Conservation (phyloP, 1,140 invertebrate species). For the Gonatopus flavifemur region DNA sequence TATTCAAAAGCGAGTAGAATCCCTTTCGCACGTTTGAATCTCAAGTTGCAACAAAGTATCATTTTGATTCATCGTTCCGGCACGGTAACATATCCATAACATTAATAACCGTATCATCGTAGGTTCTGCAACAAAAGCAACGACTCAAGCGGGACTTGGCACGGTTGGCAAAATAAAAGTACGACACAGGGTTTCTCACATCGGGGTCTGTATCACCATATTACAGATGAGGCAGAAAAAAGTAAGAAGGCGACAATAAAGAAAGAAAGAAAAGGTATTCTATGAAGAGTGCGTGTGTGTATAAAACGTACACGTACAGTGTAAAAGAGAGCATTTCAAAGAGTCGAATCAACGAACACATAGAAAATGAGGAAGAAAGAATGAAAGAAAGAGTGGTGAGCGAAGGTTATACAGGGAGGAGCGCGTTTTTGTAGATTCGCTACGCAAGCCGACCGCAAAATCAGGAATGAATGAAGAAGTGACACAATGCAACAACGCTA, state of each 20-base stretch:
- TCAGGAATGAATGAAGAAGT: slow-evolving; percentile 55
- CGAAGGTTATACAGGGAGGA: neutral
- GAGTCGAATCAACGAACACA: too few relatives aligned
- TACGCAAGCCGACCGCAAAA: slow-evolving; percentile 57
- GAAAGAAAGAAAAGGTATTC: neutral
- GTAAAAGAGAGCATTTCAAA: neutral
- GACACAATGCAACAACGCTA: slow-evolving; percentile 50
- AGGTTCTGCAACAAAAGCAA: neutral
- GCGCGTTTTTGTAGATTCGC: slow-evolving; percentile 46
- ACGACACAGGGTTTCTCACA: neutral
- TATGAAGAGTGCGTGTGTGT: neutral
- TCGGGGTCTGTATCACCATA: neutral
- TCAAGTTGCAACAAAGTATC: too few relatives aligned
- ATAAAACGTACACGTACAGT: neutral
- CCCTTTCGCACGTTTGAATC: too few relatives aligned
- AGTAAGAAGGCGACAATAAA: neutral
- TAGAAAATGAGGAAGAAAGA: neutral
- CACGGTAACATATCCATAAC: slow-evolving; percentile 4
- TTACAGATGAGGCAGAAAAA: neutral
- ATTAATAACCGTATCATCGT: slow-evolving; percentile 15
- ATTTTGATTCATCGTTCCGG: slow-evolving; percentile 2
- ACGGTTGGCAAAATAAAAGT: neutral
- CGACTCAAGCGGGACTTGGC: neutral
- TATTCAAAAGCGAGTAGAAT: too few relatives aligned
- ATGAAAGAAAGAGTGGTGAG: neutral